Percentiles rank a stretch among this genome's conserved stretches.
These are phyloP conservation scores for Rhodinocichla rosea DNA, from an alignment of 2,113 vertebrate species.

Conservation along the genomic window DNA sequence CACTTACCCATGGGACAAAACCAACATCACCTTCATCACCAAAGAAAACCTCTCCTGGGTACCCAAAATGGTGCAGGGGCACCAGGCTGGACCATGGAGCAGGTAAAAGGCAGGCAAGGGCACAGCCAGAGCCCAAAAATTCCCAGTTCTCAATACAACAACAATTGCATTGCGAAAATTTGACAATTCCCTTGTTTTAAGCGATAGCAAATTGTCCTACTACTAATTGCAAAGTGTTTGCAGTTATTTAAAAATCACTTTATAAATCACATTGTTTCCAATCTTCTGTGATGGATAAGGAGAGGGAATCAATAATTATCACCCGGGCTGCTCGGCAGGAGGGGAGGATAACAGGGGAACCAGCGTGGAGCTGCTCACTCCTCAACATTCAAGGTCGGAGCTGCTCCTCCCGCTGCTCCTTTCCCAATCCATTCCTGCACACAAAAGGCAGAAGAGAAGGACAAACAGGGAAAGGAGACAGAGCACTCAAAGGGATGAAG, in stretches of 20 bases:
- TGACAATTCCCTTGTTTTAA: background rate
- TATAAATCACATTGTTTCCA: background rate
- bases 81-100: background rate
- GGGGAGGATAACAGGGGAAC: background rate
- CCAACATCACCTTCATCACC: background rate
- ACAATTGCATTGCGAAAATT: background rate
- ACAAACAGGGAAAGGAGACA: background rate
- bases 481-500: background rate
- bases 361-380: background rate
- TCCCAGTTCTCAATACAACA: background rate
- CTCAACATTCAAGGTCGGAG: background rate
- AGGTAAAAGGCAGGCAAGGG: background rate
- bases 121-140: background rate
- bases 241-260: background rate
- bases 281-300: background rate
- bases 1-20: background rate
- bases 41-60: background rate
- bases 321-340: background rate
- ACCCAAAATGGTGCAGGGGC: background rate
- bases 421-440: background rate
- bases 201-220: background rate
- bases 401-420: rapidly evolving
- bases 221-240: background rate
- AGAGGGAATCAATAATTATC: conserved; percentile 22
- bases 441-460: background rate